Percentiles rank a stretch among this genome's conserved stretches.
These are phyloP conservation scores for Galago senegalensis DNA, from an alignment of 2,797 vertebrate species.

Conservation along the genomic window DNA sequence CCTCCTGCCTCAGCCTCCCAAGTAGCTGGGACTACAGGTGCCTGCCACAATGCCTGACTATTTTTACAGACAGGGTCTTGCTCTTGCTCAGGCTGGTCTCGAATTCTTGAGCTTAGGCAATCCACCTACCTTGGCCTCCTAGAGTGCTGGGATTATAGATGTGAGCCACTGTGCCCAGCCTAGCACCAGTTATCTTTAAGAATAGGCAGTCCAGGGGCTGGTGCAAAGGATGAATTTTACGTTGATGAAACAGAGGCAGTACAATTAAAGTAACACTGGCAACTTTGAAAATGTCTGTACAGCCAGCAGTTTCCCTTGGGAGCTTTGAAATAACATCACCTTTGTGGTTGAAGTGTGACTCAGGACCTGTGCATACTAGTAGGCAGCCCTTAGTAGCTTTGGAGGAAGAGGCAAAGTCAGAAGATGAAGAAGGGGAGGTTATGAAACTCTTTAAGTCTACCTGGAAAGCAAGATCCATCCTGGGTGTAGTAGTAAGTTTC, in stretches of 20 bases:
- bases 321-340: not conserved
- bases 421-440: not conserved
- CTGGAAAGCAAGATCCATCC: not conserved
- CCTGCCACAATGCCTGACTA: too few species aligned
- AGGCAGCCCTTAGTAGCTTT: not conserved
- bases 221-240: not conserved
- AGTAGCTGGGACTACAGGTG: too few species aligned
- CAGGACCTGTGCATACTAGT: not conserved
- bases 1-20: too few species aligned
- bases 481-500: not conserved
- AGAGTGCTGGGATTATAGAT: too few species aligned
- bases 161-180: too few species aligned
- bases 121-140: too few species aligned
- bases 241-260: not conserved
- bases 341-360: too few species aligned
- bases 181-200: not conserved
- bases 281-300: not conserved
- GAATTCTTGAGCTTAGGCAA: too few species aligned
- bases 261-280: not conserved
- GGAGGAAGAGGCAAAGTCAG: not conserved
- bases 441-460: not conserved
- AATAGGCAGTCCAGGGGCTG: not conserved
- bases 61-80: too few species aligned
- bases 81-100: too few species aligned
- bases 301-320: not conserved